Evolutionary conservation across 2,113 vertebrate genomes (phyloP), one percentile per base, ranked within the genome.

Genomic region (Arenaria interpres): DNA sequence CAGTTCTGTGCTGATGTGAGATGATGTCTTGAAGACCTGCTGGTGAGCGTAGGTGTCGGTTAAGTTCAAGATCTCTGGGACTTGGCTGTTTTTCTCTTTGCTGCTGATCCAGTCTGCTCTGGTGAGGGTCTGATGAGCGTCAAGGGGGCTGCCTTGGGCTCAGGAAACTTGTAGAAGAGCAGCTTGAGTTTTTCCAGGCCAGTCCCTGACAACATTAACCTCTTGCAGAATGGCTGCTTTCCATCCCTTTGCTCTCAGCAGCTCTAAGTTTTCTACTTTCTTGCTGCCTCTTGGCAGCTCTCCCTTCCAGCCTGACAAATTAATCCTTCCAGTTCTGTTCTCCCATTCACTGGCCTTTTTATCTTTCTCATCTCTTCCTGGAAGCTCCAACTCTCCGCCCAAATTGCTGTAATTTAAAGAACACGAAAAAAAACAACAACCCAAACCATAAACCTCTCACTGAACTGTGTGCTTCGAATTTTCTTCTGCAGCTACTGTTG

Each of bases 181-280:
- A 92, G 48, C 53, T 62, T 93, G 43, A 85, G 32, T 62, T 91
- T 92, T 63, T 89, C 66, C 41, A 79, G 79, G 15, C 33, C 24
- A 39, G 43, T 56, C 76, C 35, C 60, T 81, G 69, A 68, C 39
- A 78, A 15, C 0, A 0, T 75, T 87, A 92, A 57, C 39, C 30
- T 93, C 83, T 82, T 93, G 51, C 60, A 87, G 75, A 81, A 94
- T 53, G 73, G 90, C 90, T 93, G 57, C 66, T 89, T 64, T 93
- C 45, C 6, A 9, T 79, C n/a, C 25, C 12, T 75, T 91, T 89
- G 62, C 77, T 66, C 50, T 18, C 73, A 88, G 66, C 33, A 82
- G 45, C 77, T 85, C 77, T 41, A 56, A 57, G n/a, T 30, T 91
- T 81, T 82, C 46, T 91, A 17, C 46, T 89, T 95, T 66, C 77